Conservation (phyloP, 2,113 vertebrate species). For the Monopterus albus region DNA sequence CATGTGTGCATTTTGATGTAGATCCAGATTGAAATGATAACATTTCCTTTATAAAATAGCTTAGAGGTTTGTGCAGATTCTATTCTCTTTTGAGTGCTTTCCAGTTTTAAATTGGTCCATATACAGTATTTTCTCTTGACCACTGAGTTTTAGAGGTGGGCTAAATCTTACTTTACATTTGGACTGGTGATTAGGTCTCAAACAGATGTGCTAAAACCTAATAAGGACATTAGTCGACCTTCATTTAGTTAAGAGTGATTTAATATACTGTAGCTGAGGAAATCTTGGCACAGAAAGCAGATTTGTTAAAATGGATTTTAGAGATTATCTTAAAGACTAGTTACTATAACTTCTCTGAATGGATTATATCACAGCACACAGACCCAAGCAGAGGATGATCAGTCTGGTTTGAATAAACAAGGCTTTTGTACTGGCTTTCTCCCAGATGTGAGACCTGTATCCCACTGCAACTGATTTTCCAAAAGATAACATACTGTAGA, state of each 20-base stretch:
- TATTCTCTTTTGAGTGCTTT: too few species aligned
- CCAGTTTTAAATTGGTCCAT: too few species aligned
- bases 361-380: background rate
- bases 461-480: conserved; percentile 7
- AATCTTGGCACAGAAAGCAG: background rate
- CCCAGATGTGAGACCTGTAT: conserved; percentile 15
- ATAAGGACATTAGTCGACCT: background rate
- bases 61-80: too few species aligned
- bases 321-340: background rate
- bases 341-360: background rate
- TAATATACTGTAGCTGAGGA: too few species aligned
- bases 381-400: background rate
- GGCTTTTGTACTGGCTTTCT: background rate
- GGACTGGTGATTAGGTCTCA: too few species aligned
- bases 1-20: too few species aligned
- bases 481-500: background rate
- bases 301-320: background rate
- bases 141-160: too few species aligned
- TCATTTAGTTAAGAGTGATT: background rate
- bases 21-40: too few species aligned
- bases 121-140: too few species aligned
- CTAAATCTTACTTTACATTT: too few species aligned
- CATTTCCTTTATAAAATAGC: too few species aligned
- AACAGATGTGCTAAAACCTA: background rate
- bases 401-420: background rate